phyloP scores from a whole-genome alignment of 1,140 invertebrate species.

The Drosophila bocqueti region DNA sequence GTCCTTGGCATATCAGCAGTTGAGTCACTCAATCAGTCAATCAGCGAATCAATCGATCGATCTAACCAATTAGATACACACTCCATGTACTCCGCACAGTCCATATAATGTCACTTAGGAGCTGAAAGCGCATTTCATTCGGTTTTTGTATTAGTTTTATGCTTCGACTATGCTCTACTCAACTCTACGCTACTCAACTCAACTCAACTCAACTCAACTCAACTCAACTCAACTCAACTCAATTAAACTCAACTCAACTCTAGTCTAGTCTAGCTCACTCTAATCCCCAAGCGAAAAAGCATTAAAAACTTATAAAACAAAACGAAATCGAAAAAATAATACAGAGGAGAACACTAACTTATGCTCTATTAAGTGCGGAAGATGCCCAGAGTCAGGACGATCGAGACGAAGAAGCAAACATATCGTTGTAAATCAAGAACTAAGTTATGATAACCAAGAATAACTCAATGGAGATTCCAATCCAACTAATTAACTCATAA shows the following conservation, averaged over 20 bases:
- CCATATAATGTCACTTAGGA: constrained; percentile 12
- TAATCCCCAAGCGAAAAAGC: constrained; percentile 30
- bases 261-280: constrained; percentile 33
- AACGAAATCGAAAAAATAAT: constrained; percentile 4
- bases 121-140: constrained; percentile 57
- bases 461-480: constrained; percentile 32
- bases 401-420: constrained; percentile 67
- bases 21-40: constrained; percentile 26
- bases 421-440: constrained; percentile 70
- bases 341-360: constrained; percentile 8
- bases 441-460: constrained; percentile 30
- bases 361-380: constrained; percentile 20
- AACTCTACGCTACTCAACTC: constrained; percentile 31
- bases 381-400: constrained; percentile 5
- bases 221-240: constrained; percentile 38
- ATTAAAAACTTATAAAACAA: constrained; percentile 15
- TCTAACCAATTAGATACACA: constrained; percentile 27
- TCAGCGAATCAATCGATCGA: constrained; percentile 35
- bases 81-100: not conserved
- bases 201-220: constrained; percentile 36
- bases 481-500: constrained; percentile 33
- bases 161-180: constrained; percentile 44
- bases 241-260: constrained; percentile 34
- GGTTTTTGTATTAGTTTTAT: constrained; percentile 59
- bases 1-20: constrained; percentile 37